phyloP scores from a whole-genome alignment of 2,888 invertebrate genomes.

The Pollenia griseotomentosa region DNA sequence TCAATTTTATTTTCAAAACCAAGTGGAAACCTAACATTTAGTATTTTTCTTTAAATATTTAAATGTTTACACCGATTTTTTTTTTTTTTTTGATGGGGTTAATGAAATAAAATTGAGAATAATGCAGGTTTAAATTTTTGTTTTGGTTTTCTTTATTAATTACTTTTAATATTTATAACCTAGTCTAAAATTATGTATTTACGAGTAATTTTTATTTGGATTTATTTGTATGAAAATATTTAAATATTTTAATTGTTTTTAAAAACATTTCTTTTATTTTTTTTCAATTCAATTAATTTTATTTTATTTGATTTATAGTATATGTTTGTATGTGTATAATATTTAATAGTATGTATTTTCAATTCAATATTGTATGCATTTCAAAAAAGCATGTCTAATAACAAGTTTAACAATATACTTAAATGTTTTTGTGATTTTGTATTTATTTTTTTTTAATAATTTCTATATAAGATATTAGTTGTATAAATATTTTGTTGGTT shows the following conservation, averaged over 20 bases:
- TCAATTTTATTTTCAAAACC: slow-evolving; percentile 48
- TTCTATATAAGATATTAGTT: slow-evolving; percentile 78
- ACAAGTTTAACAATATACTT: slow-evolving; percentile 73
- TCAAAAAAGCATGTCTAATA: slow-evolving; percentile 69
- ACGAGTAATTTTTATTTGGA: slow-evolving; percentile 63
- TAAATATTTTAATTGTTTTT: slow-evolving; percentile 72
- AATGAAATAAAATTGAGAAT: slow-evolving; percentile 53
- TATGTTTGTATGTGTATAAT: slow-evolving; percentile 28
- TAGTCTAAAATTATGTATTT: slow-evolving; percentile 78
- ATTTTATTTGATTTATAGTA: background rate
- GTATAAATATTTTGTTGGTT: slow-evolving; percentile 73
- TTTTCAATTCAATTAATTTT: slow-evolving; percentile 8
- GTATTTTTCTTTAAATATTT: slow-evolving; percentile 26
- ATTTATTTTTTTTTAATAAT: slow-evolving; percentile 54
- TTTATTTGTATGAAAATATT: slow-evolving; percentile 75
- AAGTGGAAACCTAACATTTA: slow-evolving; percentile 52
- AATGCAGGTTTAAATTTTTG: background rate
- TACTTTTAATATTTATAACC: slow-evolving; percentile 75
- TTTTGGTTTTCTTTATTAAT: slow-evolving; percentile 15
- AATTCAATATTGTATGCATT: slow-evolving; percentile 69
- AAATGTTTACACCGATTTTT: slow-evolving; percentile 47
- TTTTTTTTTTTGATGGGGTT: background rate
- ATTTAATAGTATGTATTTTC: slow-evolving; percentile 51
- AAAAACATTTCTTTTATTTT: slow-evolving; percentile 58
- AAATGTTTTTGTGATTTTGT: slow-evolving; percentile 57